Evolutionary conservation across 2,113 vertebrate genomes (phyloP).

Genomic region (Megaleporinus macrocephalus): DNA sequence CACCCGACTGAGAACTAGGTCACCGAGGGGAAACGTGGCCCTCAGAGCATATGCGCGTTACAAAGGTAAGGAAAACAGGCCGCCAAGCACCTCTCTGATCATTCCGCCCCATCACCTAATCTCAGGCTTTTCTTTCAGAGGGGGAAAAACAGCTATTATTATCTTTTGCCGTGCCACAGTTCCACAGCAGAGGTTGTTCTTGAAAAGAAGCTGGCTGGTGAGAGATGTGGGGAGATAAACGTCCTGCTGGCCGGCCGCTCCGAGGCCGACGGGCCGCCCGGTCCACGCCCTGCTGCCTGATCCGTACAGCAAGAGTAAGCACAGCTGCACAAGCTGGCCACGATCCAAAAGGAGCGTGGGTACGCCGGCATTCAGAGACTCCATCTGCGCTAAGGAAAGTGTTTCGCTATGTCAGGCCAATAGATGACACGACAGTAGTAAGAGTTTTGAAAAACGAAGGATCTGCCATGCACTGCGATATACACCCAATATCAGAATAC

Average conservation of each 20-base stretch:
- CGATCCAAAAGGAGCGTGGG: slow-evolving; percentile 31
- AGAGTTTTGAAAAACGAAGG: background rate
- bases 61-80: slow-evolving; percentile 53
- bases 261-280: slow-evolving; percentile 39
- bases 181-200: slow-evolving; percentile 48
- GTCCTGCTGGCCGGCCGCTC: slow-evolving; percentile 45
- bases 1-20: slow-evolving; percentile 77
- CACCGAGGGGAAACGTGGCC: slow-evolving; percentile 80
- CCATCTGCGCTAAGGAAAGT: slow-evolving; percentile 21
- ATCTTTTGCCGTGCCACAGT: slow-evolving; percentile 47
- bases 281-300: slow-evolving; percentile 52
- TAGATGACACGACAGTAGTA: slow-evolving; percentile 23
- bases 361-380: slow-evolving; percentile 30
- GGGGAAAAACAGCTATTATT: slow-evolving; percentile 49
- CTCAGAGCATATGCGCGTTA: slow-evolving; percentile 67
- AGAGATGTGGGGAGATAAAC: slow-evolving; percentile 47
- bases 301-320: slow-evolving; percentile 56
- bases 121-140: slow-evolving; percentile 46
- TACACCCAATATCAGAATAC: too few species aligned
- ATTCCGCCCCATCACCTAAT: slow-evolving; percentile 45
- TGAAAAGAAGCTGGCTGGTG: slow-evolving; percentile 48
- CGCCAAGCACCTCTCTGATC: slow-evolving; percentile 41
- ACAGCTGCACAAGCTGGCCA: slow-evolving; percentile 58
- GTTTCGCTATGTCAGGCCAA: background rate
- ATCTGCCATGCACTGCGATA: too few species aligned